Percentiles rank a stretch among this genome's conserved stretches.
phyloP scores from a whole-genome alignment of 2,113 vertebrate genomes.

The Typhlomys cinereus region DNA sequence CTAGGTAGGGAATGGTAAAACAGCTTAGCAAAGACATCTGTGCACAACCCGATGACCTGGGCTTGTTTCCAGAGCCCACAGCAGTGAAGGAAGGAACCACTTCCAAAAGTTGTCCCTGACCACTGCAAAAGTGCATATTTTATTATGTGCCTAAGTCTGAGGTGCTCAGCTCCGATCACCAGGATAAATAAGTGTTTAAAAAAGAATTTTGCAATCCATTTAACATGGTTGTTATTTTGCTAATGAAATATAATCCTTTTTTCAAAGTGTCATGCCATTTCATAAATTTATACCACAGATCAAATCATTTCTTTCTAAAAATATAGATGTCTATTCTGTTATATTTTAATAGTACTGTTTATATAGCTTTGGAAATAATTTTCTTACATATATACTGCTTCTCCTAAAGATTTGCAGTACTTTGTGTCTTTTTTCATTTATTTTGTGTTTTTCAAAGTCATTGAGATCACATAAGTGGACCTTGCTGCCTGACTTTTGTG shows the following conservation, averaged over 20 bases:
- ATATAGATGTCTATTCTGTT: neutral
- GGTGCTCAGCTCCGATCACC: too few relatives aligned
- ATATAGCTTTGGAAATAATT: neutral
- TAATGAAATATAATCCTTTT: neutral
- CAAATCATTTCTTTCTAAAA: constrained; percentile 28
- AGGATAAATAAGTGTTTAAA: too few relatives aligned
- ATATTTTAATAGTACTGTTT: neutral
- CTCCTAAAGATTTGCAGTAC: neutral
- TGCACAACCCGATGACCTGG: too few relatives aligned
- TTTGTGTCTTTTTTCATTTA: neutral
- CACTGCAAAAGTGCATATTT: too few relatives aligned
- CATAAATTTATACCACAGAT: neutral
- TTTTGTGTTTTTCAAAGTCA: neutral
- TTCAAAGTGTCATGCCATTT: neutral
- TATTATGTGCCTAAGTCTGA: too few relatives aligned
- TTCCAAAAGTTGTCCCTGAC: too few relatives aligned
- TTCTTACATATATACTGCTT: neutral
- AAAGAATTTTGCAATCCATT: neutral
- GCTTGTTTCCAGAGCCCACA: too few relatives aligned
- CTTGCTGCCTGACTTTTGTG: neutral
- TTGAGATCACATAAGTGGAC: neutral
- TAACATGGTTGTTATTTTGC: constrained; percentile 32
- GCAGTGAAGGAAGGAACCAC: too few relatives aligned
- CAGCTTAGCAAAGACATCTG: too few relatives aligned
- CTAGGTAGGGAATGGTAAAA: too few relatives aligned